Base-by-base conservation (phyloP, 2,113 vertebrate species). In the Cranoglanis bouderius region DNA sequence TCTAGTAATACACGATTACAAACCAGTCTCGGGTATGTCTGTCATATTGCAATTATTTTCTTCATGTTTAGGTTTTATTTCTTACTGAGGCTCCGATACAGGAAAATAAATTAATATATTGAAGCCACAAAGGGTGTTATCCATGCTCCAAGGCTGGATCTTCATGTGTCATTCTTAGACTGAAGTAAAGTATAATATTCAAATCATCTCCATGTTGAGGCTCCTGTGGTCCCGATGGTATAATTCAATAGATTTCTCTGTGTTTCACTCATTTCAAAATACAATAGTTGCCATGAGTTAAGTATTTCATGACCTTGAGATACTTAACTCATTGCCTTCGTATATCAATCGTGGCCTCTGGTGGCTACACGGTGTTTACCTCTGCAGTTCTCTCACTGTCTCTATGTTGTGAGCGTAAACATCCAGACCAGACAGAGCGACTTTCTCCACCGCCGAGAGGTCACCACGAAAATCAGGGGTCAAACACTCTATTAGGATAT, bases 341-440 rank as follows among this genome's bases (percentile, higher is more conserved):
- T 67, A 16, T 32, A 16, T 38, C 38, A 40, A 74, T 40, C 2
- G 3, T 75, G 21, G 35, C 19, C 8, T 43, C 14, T 70, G 6
- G 35, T 24, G 29, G 40, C 38, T 43, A n/a, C 12, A 4, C n/a
- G 12, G 9, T 82, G 5, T 16, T 35, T 88, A 99, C 98, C 98
- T 96, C 91, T 99, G 98, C 32, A 99, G 92, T 16, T 96, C 97
- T 0, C 97, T 96, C 80, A 99, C 98, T 0, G 98, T 99, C 93
- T 99, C 98, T 90, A 99, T 95, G 59, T 99, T 99, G 92, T 99
- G 98, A 0, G 98, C 98, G 0, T 97, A 99, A 4, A 99, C 98
- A 4, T 99, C 98, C 88, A 99, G 95, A 2, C 98, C 98, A 0
- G 98, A 99, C 85, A 93, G 19, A 2, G 96, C 95, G 0, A 99